A percentile compares a stretch with the other conserved stretches of the same genome.
Evolutionary conservation across 2,888 invertebrate species (phyloP).

Genomic region (Hypolimnas misippus): DNA sequence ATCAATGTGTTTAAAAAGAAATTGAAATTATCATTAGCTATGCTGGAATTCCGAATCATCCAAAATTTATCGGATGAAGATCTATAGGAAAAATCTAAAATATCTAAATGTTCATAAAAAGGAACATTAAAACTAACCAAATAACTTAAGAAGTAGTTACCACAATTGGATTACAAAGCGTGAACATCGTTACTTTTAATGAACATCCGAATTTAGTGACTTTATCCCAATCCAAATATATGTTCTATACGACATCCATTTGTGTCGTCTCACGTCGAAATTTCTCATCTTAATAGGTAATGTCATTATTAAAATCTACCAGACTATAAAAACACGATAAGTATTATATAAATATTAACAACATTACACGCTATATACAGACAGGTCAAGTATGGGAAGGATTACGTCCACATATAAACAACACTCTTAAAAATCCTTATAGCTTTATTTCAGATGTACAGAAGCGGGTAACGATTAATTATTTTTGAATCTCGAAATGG

Average conservation of each 20-base stretch:
- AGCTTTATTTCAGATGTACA: constrained; percentile 31
- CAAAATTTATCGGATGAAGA: too few species aligned
- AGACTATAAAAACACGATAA: constrained; percentile 26
- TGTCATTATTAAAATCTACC: constrained; percentile 29
- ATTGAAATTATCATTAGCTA: too few species aligned
- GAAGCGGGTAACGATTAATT: constrained; percentile 33
- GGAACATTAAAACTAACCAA: too few species aligned
- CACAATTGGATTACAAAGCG: neutral
- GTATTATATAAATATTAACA: constrained; percentile 32
- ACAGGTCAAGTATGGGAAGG: constrained; percentile 27
- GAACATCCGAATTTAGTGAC: neutral
- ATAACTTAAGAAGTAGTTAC: neutral
- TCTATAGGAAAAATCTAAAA: too few species aligned
- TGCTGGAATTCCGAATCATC: too few species aligned
- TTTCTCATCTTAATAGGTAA: constrained; percentile 27
- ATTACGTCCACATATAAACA: constrained; percentile 31
- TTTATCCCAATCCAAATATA: neutral
- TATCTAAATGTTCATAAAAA: too few species aligned
- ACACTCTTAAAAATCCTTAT: constrained; percentile 28
- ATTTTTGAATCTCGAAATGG: constrained; percentile 28
- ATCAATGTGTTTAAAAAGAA: too few species aligned
- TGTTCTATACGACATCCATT: neutral
- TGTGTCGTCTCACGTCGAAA: constrained; percentile 4
- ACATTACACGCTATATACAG: constrained; percentile 15
- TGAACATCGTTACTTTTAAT: neutral